Evolutionary conservation across 1,140 invertebrate genomes (phyloP), one percentile per base, ranked within the genome.

Genomic region (Nilaparvata lugens): DNA sequence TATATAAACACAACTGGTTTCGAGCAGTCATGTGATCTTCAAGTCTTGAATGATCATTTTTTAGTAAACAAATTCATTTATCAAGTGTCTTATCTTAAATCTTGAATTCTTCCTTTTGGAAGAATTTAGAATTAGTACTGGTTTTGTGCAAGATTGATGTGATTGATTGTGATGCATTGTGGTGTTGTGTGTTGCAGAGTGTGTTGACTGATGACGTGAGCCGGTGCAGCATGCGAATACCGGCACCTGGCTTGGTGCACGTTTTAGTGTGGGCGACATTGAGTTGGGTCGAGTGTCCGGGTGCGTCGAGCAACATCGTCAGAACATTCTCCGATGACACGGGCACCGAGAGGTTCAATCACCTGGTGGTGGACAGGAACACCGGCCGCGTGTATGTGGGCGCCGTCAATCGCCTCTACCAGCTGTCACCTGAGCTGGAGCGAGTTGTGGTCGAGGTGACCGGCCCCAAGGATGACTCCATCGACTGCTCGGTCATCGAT

Each of bases 381-480:
- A 95, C 91, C 14, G 93, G 92, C 35, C 81, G 91, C 43, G 81
- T 97, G 9, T 98, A 93, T 78, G 83, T 98, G 52, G 95, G 95
- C 54, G 95, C 90, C 38, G 90, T 96, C 7, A 98, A 98, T 76
- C 80, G 84, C 55, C 81, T 99, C 31, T 97, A 94, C 74, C 93
- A 96, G 75, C 79, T 98, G 14, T 89, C 91, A 16, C 84, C 89
- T 5, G 89, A 95, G 69, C 76, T 98, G 51, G 83, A 86, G 43
- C 76, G 89, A 24, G 82, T 88, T 23, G 83, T 88, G 65, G 81
- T 81, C 25, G 90, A 88, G 21, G 78, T 82, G 62, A 98, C 95
- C 16, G 96, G 96, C 0, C 96, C 96, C 2, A 80, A 87, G 69
- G 83, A 89, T 64, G 94, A 97, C 76, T 91, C 90, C 40, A 83